A percentile compares a stretch with the other conserved stretches of the same genome.
Evolutionary conservation across 2,888 invertebrate species (phyloP).

Genomic region (Rhopalosiphum nymphaeae): DNA sequence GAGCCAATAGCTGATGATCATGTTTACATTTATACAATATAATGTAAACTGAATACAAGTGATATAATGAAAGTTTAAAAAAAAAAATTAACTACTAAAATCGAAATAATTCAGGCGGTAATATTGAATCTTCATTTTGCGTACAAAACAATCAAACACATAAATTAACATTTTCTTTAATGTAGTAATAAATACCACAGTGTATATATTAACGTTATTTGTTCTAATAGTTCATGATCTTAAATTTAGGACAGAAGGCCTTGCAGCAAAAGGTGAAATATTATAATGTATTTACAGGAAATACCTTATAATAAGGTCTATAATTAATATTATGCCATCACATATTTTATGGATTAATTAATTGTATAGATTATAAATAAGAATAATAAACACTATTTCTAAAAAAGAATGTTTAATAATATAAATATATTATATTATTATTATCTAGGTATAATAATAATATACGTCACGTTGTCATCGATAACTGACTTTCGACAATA

Average conservation of each 20-base stretch:
- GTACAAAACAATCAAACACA: slow-evolving; percentile 22
- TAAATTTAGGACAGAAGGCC: background rate
- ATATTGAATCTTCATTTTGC: background rate
- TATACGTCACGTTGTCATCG: background rate
- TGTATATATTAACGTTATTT: background rate
- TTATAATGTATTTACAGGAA: background rate
- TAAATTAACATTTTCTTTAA: slow-evolving; percentile 39
- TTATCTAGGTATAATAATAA: background rate
- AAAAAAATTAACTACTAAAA: background rate
- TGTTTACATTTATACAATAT: background rate
- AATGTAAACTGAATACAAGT: background rate
- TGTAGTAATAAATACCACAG: background rate
- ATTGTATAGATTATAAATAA: background rate
- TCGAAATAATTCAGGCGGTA: background rate
- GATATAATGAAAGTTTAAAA: background rate
- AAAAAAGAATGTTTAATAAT: background rate
- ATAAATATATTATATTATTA: background rate
- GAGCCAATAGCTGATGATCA: background rate
- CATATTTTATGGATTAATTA: background rate
- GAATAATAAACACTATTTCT: background rate
- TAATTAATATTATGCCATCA: background rate
- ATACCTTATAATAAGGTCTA: background rate
- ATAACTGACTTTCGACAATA: background rate
- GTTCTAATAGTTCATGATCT: slow-evolving; percentile 12
- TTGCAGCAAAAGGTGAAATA: background rate